phyloP scores from a whole-genome alignment of 2,888 invertebrate genomes.

The Leptinotarsa haldemani region DNA sequence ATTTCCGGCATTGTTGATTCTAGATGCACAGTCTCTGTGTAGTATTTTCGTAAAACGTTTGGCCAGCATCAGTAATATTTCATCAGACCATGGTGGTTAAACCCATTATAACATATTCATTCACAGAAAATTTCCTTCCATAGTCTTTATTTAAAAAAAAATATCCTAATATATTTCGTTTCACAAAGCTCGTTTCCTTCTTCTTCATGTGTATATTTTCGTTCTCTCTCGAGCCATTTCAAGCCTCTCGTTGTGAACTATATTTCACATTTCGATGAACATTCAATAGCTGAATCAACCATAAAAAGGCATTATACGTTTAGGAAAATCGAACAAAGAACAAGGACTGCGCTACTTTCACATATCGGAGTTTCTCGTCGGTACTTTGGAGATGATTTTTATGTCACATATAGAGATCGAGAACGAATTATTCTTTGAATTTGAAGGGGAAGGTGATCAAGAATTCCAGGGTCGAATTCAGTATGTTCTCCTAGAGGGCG shows the following conservation, averaged over 20 bases:
- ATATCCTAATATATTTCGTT: too few relatives aligned
- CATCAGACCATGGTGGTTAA: too few relatives aligned
- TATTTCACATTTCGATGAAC: constrained; percentile 34
- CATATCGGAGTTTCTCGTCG: constrained; percentile 16
- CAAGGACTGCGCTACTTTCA: constrained; percentile 2
- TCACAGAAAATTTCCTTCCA: too few relatives aligned
- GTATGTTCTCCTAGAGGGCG: too few relatives aligned
- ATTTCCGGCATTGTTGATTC: too few relatives aligned
- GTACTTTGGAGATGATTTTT: constrained; percentile 15
- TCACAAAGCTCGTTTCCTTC: too few relatives aligned
- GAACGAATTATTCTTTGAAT: neutral
- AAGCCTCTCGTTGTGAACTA: constrained; percentile 17
- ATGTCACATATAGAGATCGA: neutral
- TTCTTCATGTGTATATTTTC: neutral
- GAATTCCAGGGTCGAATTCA: too few relatives aligned
- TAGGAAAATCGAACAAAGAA: constrained; percentile 28
- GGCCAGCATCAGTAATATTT: too few relatives aligned
- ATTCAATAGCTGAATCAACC: constrained; percentile 32
- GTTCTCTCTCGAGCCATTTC: neutral
- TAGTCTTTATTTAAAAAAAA: too few relatives aligned
- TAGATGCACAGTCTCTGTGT: too few relatives aligned
- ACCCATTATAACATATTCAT: too few relatives aligned
- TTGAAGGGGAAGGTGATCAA: neutral
- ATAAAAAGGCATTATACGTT: constrained; percentile 35
- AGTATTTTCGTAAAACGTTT: too few relatives aligned